A percentile compares a stretch with the other conserved stretches of the same genome.
Evolutionary conservation across 1,140 invertebrate genomes (phyloP).

Genomic region (Drosophila mojavensis): DNA sequence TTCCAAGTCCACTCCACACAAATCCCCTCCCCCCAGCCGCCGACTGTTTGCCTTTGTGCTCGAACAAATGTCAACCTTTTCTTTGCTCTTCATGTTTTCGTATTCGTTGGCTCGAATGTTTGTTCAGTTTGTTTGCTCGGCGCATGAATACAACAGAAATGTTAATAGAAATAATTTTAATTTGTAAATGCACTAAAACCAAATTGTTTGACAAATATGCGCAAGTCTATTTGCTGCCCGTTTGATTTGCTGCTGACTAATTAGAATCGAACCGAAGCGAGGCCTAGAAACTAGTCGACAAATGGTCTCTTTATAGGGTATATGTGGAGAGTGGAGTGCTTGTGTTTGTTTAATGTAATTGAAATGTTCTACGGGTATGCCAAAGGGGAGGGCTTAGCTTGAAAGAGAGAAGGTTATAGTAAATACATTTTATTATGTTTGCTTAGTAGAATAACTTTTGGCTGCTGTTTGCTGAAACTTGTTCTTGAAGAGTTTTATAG

Average conservation of each 20-base stretch:
- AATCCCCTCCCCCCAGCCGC: conserved; percentile 1
- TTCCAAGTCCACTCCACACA: conserved; percentile 8
- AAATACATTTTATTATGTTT: too few relatives aligned
- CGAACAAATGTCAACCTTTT: conserved; percentile 74
- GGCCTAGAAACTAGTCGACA: conserved; percentile 19
- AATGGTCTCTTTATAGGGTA: neutral
- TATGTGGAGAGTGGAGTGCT: neutral
- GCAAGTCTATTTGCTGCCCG: conserved; percentile 44
- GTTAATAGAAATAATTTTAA: conserved; percentile 74
- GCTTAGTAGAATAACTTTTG: too few relatives aligned
- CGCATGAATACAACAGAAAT: conserved; percentile 42
- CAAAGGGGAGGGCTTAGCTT: neutral
- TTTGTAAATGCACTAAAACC: conserved; percentile 64
- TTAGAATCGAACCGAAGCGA: conserved; percentile 29
- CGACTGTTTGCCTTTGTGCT: conserved; percentile 69
- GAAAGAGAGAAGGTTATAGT: neutral
- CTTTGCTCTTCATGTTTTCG: neutral
- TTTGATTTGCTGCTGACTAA: conserved; percentile 59
- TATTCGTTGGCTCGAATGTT: conserved; percentile 31
- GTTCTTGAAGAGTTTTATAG: too few relatives aligned
- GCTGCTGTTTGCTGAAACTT: too few relatives aligned
- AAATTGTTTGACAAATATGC: conserved; percentile 70
- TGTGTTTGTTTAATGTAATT: conserved; percentile 25
- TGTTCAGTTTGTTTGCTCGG: conserved; percentile 54
- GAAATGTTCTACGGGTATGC: neutral